Evolutionary conservation across 2,888 invertebrate genomes (phyloP).

Genomic region (Galerucella nymphaeae): DNA sequence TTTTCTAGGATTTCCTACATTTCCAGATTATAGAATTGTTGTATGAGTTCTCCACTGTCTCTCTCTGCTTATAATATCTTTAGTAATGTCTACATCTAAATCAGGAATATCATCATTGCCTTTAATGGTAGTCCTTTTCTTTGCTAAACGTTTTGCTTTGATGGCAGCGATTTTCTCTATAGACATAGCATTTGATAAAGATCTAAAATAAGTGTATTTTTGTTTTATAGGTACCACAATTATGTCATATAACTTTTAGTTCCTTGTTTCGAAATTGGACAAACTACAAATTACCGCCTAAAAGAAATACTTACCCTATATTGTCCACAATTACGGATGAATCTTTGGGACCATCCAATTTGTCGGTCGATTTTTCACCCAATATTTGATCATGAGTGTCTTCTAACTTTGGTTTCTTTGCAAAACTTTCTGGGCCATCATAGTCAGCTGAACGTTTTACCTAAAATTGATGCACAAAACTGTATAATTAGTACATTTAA

Average conservation of each 20-base stretch:
- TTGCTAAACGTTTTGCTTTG: slow-evolving; percentile 95
- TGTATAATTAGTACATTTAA: neutral
- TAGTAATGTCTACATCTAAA: slow-evolving; percentile 94
- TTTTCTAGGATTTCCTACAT: slow-evolving; percentile 67
- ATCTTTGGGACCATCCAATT: slow-evolving; percentile 95
- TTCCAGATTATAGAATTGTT: slow-evolving; percentile 95
- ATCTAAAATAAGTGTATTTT: slow-evolving; percentile 70
- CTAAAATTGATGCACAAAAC: slow-evolving; percentile 56
- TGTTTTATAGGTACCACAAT: too few relatives aligned
- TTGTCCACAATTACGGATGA: slow-evolving; percentile 93
- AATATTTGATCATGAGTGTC: slow-evolving; percentile 91
- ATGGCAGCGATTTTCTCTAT: slow-evolving; percentile 98
- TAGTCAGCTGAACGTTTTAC: slow-evolving; percentile 86
- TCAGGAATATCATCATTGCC: slow-evolving; percentile 93
- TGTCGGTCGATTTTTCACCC: slow-evolving; percentile 92
- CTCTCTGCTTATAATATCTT: slow-evolving; percentile 96
- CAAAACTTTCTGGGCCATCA: slow-evolving; percentile 79
- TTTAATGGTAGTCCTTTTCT: slow-evolving; percentile 96
- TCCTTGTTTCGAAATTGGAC: too few relatives aligned
- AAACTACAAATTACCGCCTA: neutral
- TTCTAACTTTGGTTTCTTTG: slow-evolving; percentile 93
- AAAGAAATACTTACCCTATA: slow-evolving; percentile 72
- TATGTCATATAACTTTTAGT: too few relatives aligned
- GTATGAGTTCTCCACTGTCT: slow-evolving; percentile 96
- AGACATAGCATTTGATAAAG: slow-evolving; percentile 96